These are phyloP conservation scores for Ranitomeya imitator DNA, from an alignment of 2,113 vertebrate species.

Conservation along the genomic window DNA sequence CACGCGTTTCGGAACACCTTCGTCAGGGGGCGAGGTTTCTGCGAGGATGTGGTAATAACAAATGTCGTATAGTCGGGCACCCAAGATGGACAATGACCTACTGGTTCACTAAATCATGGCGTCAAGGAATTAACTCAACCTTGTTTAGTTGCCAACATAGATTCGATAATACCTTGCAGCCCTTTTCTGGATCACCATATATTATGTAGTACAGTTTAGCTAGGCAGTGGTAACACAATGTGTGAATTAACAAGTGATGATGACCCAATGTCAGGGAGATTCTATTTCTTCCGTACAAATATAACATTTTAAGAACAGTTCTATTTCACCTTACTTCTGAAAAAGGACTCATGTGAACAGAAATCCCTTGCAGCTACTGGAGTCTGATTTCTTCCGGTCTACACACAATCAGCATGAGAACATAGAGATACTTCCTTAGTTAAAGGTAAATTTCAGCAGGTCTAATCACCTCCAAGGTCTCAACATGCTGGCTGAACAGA, in stretches of 20 bases:
- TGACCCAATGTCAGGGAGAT: background rate
- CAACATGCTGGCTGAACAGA: background rate
- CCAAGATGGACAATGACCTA: background rate
- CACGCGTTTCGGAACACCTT: too few relatives aligned
- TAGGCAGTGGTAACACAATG: background rate
- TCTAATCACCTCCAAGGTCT: background rate
- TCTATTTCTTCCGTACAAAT: background rate
- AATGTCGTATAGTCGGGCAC: background rate
- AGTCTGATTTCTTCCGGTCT: constrained; percentile 47
- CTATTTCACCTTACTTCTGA: background rate
- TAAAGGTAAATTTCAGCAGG: constrained; percentile 9
- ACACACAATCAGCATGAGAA: constrained; percentile 27
- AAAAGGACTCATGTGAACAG: constrained; percentile 1
- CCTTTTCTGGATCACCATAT: background rate
- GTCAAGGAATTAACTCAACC: background rate
- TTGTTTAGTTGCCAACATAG: background rate
- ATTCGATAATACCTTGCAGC: background rate
- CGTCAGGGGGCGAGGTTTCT: too few relatives aligned
- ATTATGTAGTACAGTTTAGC: background rate
- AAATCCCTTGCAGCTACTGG: constrained; percentile 32
- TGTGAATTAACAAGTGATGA: background rate
- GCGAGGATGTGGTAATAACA: too few relatives aligned
- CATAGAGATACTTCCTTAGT: constrained; percentile 30
- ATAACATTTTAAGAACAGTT: background rate
- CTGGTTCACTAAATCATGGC: background rate